phyloP scores from a whole-genome alignment of 37 sponge, comb jelly and placozoan genomes.

The Axinella damicornis region DNA sequence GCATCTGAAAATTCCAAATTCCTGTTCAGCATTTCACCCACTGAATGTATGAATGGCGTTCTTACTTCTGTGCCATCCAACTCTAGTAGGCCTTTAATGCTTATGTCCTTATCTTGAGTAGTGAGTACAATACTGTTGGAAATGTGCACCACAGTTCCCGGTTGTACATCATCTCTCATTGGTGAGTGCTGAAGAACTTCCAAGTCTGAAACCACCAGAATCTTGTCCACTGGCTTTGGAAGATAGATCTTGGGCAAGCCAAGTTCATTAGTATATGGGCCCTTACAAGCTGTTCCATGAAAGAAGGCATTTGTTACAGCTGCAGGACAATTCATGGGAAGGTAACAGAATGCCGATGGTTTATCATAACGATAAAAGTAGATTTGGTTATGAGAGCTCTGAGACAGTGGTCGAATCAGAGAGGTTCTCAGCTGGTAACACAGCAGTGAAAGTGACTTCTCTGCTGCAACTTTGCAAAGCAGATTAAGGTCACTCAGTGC shows the following conservation, averaged over 20 bases:
- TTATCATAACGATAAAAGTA: not conserved
- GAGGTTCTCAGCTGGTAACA: not conserved
- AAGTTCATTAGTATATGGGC: not conserved
- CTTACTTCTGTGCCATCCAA: not conserved
- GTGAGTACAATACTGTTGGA: no score
- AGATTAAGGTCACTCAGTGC: not conserved
- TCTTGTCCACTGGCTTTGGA: no score
- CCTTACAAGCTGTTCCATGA: not conserved
- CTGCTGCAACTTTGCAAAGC: not conserved
- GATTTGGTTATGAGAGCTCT: not conserved
- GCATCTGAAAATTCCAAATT: no score
- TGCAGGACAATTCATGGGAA: not conserved
- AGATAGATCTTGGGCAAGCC: not conserved
- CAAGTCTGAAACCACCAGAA: no score
- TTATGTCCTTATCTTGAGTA: not conserved
- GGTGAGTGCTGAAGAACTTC: no score
- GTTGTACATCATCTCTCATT: no score
- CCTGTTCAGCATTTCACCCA: not conserved
- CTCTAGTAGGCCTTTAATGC: not conserved
- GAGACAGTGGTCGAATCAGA: not conserved
- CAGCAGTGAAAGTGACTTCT: not conserved
- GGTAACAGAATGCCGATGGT: constrained; percentile 9
- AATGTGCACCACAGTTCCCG: no score
- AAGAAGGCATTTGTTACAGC: not conserved
- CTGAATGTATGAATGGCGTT: not conserved